Evolutionary conservation across 2,113 vertebrate species (phyloP).

Genomic region (Cephalopholis sonnerati): DNA sequence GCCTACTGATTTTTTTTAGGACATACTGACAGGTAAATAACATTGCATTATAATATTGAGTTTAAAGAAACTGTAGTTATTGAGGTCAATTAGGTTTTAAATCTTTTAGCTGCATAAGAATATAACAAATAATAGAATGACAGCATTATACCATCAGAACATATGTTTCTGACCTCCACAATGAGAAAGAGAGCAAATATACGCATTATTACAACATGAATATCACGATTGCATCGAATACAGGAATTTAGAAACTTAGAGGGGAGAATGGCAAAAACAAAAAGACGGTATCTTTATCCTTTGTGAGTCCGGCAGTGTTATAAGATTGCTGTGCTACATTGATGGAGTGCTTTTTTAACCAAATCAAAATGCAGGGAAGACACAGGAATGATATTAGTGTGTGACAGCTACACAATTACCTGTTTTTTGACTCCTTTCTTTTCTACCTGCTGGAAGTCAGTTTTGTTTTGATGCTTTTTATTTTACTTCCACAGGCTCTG

Average conservation of each 20-base stretch:
- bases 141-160: neutral
- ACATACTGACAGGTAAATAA: too few species aligned
- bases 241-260: neutral
- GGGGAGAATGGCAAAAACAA: too few species aligned
- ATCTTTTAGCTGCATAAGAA: neutral
- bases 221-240: neutral
- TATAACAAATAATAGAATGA: neutral
- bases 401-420: neutral
- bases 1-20: neutral
- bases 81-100: too few species aligned
- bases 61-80: neutral
- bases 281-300: neutral
- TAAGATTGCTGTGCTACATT: too few species aligned
- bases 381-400: neutral
- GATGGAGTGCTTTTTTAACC: neutral
- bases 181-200: neutral
- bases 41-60: neutral
- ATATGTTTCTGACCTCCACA: neutral
- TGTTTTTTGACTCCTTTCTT: neutral
- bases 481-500: constrained; percentile 85
- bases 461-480: neutral
- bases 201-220: neutral
- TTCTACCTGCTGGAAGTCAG: neutral
- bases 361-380: neutral
- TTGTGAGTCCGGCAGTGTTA: too few species aligned